These are phyloP conservation scores for Thecocarcelia acutangulata DNA, from an alignment of 2,888 invertebrate genomes.

Conservation along the genomic window DNA sequence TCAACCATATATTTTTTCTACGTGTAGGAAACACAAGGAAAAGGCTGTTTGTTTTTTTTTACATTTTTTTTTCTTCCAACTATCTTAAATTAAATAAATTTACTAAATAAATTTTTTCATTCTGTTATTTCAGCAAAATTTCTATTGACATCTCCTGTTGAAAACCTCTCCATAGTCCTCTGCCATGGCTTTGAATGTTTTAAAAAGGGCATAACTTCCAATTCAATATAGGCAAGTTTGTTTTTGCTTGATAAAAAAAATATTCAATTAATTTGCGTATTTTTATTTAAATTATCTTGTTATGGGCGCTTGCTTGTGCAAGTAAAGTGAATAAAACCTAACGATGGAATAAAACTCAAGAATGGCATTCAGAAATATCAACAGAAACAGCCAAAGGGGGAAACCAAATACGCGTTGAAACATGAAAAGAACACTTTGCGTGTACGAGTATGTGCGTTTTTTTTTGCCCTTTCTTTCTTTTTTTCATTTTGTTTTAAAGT, in stretches of 20 bases:
- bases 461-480: constrained; percentile 12
- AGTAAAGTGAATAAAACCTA: constrained; percentile 39
- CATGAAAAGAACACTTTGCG: background rate
- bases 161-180: background rate
- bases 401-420: constrained; percentile 26
- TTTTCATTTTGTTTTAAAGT: constrained; percentile 15
- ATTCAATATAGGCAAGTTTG: background rate
- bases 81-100: too few relatives aligned
- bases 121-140: too few relatives aligned
- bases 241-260: constrained; percentile 4
- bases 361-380: constrained; percentile 16
- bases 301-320: constrained; percentile 56
- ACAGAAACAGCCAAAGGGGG: constrained; percentile 17
- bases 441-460: background rate
- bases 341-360: constrained; percentile 42
- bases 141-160: too few relatives aligned
- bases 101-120: too few relatives aligned
- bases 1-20: too few relatives aligned
- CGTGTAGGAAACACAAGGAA: too few relatives aligned
- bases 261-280: constrained; percentile 67
- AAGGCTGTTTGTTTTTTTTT: too few relatives aligned
- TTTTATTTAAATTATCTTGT: constrained; percentile 68
- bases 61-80: too few relatives aligned
- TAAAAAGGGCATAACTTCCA: background rate
- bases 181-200: background rate